A percentile compares a stretch with the other conserved stretches of the same genome.
Conservation (phyloP, 2,888 invertebrate species). For the Euplexia lucipara region DNA sequence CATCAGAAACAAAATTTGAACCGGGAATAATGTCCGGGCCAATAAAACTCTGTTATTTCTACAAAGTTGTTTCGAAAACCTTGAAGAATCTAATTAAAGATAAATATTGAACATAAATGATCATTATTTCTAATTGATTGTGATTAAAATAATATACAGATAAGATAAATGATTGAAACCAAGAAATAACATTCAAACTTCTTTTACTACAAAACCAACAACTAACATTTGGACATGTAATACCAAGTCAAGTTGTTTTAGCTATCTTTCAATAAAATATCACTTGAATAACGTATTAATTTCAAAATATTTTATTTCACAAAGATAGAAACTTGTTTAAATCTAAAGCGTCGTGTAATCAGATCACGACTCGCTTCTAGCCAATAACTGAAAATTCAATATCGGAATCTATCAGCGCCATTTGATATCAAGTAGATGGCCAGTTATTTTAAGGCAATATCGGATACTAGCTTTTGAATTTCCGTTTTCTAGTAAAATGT, state of each 20-base stretch:
- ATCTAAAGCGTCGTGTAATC: conserved; percentile 33
- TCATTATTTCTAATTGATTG: background rate
- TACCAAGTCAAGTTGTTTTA: no score
- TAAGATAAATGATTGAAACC: background rate
- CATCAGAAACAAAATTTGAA: conserved; percentile 24
- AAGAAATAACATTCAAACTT: background rate
- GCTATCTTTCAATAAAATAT: background rate
- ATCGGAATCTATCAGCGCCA: conserved; percentile 54
- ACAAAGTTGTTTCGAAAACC: conserved; percentile 1
- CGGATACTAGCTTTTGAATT: conserved; percentile 22
- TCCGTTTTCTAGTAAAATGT: conserved; percentile 19
- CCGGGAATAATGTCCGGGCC: conserved; percentile 12
- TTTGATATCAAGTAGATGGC: conserved; percentile 42
- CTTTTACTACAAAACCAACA: background rate
- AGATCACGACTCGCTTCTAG: conserved; percentile 40
- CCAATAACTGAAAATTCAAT: conserved; percentile 56
- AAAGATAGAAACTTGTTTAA: conserved; percentile 16
- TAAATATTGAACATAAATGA: background rate
- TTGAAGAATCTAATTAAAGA: conserved; percentile 26
- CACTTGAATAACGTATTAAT: background rate
- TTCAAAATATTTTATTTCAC: conserved; percentile 5
- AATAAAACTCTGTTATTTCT: conserved; percentile 15
- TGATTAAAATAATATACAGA: background rate
- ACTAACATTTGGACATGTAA: background rate
- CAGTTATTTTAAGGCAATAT: conserved; percentile 26